Evolutionary conservation across 2,888 invertebrate species (phyloP).

Genomic region (Pristionchus japonicus): DNA sequence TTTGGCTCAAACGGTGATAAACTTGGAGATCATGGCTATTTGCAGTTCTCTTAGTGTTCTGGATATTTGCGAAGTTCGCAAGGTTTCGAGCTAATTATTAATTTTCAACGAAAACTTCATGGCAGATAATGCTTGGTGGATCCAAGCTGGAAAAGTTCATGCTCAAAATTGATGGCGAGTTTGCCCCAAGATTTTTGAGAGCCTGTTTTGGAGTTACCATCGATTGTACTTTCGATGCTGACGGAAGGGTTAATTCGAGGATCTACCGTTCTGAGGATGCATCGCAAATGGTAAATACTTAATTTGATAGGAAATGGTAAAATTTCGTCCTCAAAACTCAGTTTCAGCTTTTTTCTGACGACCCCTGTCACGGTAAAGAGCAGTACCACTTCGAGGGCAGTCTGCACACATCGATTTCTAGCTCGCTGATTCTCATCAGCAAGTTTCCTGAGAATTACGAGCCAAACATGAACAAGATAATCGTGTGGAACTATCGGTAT

Average conservation of each 20-base stretch:
- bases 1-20: not conserved
- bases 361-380: not conserved
- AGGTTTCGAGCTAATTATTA: not conserved
- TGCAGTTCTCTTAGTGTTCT: not conserved
- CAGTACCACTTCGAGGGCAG: not conserved
- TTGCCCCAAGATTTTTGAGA: not conserved
- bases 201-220: not conserved
- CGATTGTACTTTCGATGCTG: too few relatives aligned
- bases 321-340: too few relatives aligned
- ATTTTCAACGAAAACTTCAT: not conserved
- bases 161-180: too few relatives aligned
- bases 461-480: not conserved
- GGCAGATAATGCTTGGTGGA: not conserved
- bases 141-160: not conserved
- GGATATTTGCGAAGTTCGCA: not conserved
- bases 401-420: not conserved
- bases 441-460: not conserved
- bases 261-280: not conserved
- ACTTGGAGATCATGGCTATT: not conserved
- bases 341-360: not conserved
- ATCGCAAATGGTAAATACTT: not conserved
- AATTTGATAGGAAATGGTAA: too few relatives aligned
- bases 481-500: not conserved
- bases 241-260: not conserved
- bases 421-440: not conserved